Conservation (phyloP, 2,888 invertebrate species). For the Chrysodeixis includens region DNA sequence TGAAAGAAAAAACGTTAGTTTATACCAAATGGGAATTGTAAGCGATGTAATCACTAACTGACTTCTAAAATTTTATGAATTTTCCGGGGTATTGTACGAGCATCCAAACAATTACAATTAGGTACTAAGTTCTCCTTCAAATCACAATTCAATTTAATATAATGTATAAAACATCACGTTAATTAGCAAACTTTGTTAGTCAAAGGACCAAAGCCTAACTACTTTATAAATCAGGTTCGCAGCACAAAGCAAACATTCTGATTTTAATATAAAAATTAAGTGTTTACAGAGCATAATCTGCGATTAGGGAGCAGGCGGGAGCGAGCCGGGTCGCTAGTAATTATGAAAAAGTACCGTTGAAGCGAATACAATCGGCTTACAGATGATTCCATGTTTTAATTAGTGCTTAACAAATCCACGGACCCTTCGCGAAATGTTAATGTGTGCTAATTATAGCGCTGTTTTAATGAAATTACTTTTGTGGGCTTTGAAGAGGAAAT, state of each 20-base stretch:
- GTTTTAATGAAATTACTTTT: slow-evolving; percentile 27
- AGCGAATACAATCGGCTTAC: slow-evolving; percentile 46
- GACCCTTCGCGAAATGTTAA: slow-evolving; percentile 13
- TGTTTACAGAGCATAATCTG: slow-evolving; percentile 41
- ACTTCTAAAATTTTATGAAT: too few species aligned
- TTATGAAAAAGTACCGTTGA: slow-evolving; percentile 44
- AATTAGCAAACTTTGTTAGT: not conserved
- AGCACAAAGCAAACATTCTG: slow-evolving; percentile 2
- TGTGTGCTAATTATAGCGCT: slow-evolving; percentile 47
- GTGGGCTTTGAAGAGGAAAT: not conserved
- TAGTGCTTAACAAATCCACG: slow-evolving; percentile 34
- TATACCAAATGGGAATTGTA: not conserved
- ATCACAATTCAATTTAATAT: too few species aligned
- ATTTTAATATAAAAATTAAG: slow-evolving; percentile 41
- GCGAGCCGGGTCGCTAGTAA: slow-evolving; percentile 19
- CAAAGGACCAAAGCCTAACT: slow-evolving; percentile 4
- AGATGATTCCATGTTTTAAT: slow-evolving; percentile 48
- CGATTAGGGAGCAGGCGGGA: slow-evolving; percentile 24
- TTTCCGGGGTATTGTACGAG: too few species aligned
- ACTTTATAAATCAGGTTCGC: not conserved
- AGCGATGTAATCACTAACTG: too few species aligned
- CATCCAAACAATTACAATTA: too few species aligned
- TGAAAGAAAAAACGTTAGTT: not conserved
- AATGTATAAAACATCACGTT: not conserved
- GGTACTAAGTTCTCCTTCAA: too few species aligned